phyloP scores from a whole-genome alignment of 1,140 invertebrate species.

The Streblospio benedicti region DNA sequence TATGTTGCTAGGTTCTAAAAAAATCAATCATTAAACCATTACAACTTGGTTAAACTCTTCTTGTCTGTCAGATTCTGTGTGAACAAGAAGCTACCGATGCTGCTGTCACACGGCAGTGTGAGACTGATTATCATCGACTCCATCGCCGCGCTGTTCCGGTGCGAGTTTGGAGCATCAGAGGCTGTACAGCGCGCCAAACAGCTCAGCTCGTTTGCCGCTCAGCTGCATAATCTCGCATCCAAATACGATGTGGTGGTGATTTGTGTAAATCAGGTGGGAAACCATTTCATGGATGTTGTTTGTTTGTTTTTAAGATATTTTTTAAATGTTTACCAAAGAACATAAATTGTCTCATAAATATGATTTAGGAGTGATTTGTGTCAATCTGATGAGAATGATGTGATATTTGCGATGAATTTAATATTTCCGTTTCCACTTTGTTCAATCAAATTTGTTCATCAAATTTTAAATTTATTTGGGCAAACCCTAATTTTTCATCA shows the following conservation, averaged over 20 bases:
- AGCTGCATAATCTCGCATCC: conserved; percentile 53
- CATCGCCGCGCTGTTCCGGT: conserved; percentile 62
- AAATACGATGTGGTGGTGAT: conserved; percentile 55
- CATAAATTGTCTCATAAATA: too few species aligned
- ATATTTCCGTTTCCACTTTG: too few species aligned
- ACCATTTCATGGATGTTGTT: conserved; percentile 15
- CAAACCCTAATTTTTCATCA: too few species aligned
- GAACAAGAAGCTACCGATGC: conserved; percentile 46
- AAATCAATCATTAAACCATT: too few species aligned
- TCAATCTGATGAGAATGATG: too few species aligned
- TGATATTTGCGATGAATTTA: too few species aligned
- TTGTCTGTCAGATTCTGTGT: conserved; percentile 57
- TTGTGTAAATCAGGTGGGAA: conserved; percentile 64
- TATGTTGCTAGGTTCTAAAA: too few species aligned
- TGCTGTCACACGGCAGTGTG: conserved; percentile 51
- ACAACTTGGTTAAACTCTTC: too few species aligned
- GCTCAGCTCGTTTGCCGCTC: conserved; percentile 53
- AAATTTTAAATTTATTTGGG: too few species aligned
- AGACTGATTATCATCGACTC: conserved; percentile 66
- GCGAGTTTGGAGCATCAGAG: conserved; percentile 50
- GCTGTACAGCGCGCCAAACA: conserved; percentile 51
- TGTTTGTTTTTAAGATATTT: background rate
- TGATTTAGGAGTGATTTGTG: too few species aligned
- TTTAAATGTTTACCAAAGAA: conserved; percentile 15
- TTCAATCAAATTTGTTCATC: too few species aligned